Conservation (phyloP, 1,140 invertebrate species). For the Drosophila lacteicornis region DNA sequence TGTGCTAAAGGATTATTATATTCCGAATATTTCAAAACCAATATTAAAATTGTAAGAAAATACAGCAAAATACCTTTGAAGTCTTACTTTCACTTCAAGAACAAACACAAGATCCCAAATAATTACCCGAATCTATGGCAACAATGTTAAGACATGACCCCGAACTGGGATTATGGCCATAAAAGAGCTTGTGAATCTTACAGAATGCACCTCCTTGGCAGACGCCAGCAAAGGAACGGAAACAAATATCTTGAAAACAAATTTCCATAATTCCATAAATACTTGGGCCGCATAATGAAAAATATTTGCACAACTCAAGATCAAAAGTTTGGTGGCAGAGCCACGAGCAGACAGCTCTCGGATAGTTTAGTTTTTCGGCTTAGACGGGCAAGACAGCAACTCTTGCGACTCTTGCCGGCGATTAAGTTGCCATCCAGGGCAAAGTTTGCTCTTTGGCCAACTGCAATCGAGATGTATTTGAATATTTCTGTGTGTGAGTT, state of each 20-base stretch:
- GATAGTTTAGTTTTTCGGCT: conserved; percentile 61
- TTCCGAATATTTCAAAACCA: neutral
- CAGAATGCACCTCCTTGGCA: neutral
- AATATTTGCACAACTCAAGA: conserved; percentile 67
- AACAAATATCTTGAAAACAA: conserved; percentile 65
- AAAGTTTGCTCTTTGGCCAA: conserved; percentile 55
- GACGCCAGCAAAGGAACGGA: neutral
- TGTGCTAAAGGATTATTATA: neutral
- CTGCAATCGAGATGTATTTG: conserved; percentile 57
- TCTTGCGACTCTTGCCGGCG: conserved; percentile 53
- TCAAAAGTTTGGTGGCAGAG: conserved; percentile 72
- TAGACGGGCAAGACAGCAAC: conserved; percentile 40
- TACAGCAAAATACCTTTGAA: neutral
- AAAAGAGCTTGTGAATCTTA: conserved; percentile 2
- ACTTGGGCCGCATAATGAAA: conserved; percentile 67
- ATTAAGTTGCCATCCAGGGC: conserved; percentile 64
- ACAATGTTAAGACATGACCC: neutral
- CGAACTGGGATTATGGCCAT: conserved; percentile 9
- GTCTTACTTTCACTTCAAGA: neutral
- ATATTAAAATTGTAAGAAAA: neutral
- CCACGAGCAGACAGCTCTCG: conserved; percentile 35
- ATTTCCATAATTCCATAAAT: conserved; percentile 79
- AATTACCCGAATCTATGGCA: conserved; percentile 1
- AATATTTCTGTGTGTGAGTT: conserved; percentile 22
- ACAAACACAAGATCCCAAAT: neutral